A percentile compares a stretch with the other conserved stretches of the same genome.
Conservation (phyloP, 2,888 invertebrate genomes). For the Sicus ferrugineus region DNA sequence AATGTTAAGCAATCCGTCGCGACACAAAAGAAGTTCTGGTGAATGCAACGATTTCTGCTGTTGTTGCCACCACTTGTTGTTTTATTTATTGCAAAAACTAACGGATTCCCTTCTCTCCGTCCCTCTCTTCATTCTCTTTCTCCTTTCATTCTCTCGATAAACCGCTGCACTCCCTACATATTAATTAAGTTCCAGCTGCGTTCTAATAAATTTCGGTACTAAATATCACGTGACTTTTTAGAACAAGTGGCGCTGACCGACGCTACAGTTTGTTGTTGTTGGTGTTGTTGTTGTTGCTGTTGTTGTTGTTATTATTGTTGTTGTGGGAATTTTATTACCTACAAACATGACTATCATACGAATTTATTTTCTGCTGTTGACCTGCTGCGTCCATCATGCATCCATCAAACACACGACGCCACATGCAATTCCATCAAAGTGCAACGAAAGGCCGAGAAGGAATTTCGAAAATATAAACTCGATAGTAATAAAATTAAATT, state of each 20-base stretch:
- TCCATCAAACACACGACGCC: not conserved
- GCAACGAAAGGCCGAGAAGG: not conserved
- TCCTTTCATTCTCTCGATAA: no score
- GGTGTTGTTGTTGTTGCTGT: not conserved
- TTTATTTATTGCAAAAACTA: no score
- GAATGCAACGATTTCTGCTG: not conserved
- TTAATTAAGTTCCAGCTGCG: not conserved
- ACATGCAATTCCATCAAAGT: not conserved
- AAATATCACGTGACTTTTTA: no score
- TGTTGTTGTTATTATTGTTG: not conserved
- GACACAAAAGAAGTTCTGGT: not conserved
- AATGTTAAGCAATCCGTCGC: not conserved
- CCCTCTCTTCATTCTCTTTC: no score
- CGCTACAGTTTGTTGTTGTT: not conserved
- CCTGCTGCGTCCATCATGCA: not conserved
- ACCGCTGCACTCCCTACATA: no score
- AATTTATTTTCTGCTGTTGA: no score
- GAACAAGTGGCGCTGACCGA: not conserved
- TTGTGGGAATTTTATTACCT: slow-evolving; percentile 3
- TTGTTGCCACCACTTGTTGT: no score
- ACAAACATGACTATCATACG: not conserved
- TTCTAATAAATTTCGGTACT: no score
- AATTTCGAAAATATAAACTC: not conserved
- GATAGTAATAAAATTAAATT: not conserved
- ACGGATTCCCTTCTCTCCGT: no score